Evolutionary conservation across 2,888 invertebrate species (phyloP).

Genomic region (Heliconius sara): DNA sequence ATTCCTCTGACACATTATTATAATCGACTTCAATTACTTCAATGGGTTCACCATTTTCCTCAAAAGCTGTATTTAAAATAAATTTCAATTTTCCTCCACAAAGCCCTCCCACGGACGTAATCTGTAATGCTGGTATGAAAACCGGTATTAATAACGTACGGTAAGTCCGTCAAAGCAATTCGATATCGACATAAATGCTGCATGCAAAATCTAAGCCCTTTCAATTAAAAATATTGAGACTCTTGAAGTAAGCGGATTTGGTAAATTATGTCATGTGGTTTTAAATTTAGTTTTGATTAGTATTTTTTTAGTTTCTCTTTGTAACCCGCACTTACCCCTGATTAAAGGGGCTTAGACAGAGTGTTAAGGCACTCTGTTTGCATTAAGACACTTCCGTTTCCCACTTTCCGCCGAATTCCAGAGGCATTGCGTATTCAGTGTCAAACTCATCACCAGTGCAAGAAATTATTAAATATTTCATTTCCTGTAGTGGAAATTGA

Average conservation of each 20-base stretch:
- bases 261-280: constrained; percentile 27
- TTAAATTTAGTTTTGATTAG: background rate
- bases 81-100: constrained; percentile 53
- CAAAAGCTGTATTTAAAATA: constrained; percentile 46
- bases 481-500: no score
- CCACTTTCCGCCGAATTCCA: no score
- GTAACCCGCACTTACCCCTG: no score
- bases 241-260: constrained; percentile 40
- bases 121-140: constrained; percentile 58
- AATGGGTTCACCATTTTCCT: constrained; percentile 33
- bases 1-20: constrained; percentile 29
- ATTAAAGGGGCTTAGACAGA: no score
- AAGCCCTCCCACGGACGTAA: constrained; percentile 50
- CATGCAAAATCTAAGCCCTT: constrained; percentile 40
- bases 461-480: no score
- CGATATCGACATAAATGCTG: constrained; percentile 32
- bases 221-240: constrained; percentile 45
- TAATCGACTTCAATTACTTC: constrained; percentile 35
- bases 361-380: no score
- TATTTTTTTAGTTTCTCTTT: background rate
- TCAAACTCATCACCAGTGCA: no score
- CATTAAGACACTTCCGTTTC: no score
- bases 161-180: constrained; percentile 31
- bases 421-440: no score
- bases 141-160: constrained; percentile 59